Conservation (phyloP, 2,113 vertebrate species). For the Atrichornis clamosus region DNA sequence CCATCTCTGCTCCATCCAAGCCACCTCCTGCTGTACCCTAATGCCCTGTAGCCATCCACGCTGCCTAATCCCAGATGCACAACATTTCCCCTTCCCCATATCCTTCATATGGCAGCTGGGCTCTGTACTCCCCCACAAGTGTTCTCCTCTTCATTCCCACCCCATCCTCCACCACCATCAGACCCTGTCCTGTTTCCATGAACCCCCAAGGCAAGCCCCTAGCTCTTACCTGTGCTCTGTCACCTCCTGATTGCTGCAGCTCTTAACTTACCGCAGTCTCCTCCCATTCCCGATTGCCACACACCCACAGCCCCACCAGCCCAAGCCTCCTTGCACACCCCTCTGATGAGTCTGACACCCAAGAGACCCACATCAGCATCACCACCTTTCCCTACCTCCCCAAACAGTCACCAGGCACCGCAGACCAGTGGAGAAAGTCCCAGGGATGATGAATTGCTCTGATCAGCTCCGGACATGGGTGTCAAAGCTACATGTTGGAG, state of each 20-base stretch:
- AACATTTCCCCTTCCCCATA: not conserved
- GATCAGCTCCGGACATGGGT: accelerated
- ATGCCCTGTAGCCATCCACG: not conserved
- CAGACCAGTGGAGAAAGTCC: not conserved
- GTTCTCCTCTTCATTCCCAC: not conserved
- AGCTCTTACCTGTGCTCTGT: not conserved
- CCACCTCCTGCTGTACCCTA: not conserved
- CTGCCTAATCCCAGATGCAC: not conserved
- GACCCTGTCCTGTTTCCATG: not conserved
- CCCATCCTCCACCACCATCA: not conserved
- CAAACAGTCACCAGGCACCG: not conserved
- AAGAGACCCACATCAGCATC: not conserved
- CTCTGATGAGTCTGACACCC: not conserved
- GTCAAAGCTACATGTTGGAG: accelerated
- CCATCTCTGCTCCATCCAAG: not conserved
- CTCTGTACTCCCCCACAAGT: not conserved
- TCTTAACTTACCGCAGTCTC: not conserved
- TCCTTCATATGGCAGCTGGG: not conserved
- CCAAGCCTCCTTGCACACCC: not conserved
- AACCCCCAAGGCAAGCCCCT: not conserved
- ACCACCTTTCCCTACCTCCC: not conserved
- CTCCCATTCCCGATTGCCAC: accelerated
- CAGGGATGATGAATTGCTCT: not conserved
- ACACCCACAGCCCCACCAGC: not conserved
- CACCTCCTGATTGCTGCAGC: not conserved